Conservation (phyloP, 1,140 invertebrate genomes). For the Musca vetustissima region DNA sequence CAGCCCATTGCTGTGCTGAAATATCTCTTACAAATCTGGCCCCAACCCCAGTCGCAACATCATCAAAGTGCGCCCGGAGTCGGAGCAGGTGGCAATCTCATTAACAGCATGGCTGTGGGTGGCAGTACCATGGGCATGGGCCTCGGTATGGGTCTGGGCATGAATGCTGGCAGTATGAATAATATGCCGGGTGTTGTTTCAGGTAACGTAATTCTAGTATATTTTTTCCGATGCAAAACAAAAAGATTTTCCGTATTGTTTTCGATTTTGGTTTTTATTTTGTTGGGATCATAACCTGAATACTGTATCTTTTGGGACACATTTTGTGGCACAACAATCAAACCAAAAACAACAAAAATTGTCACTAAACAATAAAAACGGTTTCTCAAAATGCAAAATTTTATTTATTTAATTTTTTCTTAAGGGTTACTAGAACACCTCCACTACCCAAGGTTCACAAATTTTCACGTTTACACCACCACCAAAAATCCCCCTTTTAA, state of each 20-base stretch:
- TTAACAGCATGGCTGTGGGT: slow-evolving; percentile 35
- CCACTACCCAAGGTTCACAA: no score
- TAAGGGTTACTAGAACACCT: no score
- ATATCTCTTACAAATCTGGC: slow-evolving; percentile 92
- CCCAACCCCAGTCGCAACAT: slow-evolving; percentile 61
- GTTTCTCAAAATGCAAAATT: neutral
- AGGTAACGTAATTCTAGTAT: slow-evolving; percentile 63
- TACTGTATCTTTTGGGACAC: neutral
- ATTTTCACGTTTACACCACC: no score
- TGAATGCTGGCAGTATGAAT: slow-evolving; percentile 45
- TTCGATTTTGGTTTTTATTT: neutral
- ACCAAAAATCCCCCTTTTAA: no score
- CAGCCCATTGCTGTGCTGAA: slow-evolving; percentile 91
- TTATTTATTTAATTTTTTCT: no score
- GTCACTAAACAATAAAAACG: neutral
- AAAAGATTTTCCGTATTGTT: slow-evolving; percentile 1
- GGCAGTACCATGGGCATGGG: slow-evolving; percentile 35
- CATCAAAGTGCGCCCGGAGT: slow-evolving; percentile 28
- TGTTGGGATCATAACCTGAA: slow-evolving; percentile 7
- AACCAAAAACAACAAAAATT: no score
- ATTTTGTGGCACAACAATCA: slow-evolving; percentile 2
- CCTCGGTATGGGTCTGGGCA: slow-evolving; percentile 34
- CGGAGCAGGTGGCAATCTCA: slow-evolving; percentile 26
- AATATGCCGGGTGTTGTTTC: slow-evolving; percentile 60
- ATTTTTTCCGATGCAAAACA: neutral